Evolutionary conservation across 1,140 invertebrate species (phyloP).

Genomic region (Drosophila cardini): DNA sequence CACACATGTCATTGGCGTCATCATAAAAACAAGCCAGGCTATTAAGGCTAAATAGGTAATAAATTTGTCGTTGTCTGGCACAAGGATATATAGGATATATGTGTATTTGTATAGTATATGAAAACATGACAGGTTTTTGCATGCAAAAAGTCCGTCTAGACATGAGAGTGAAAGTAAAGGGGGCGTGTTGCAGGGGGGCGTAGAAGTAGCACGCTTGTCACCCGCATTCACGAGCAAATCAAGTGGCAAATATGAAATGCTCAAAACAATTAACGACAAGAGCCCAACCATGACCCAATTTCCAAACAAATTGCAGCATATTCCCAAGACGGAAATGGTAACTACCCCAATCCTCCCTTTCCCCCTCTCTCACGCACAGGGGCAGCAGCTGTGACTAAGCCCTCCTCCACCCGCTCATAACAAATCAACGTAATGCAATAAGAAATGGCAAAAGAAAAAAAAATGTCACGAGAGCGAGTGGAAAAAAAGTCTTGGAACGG

Average conservation of each 20-base stretch:
- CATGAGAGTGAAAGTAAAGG: constrained; percentile 3
- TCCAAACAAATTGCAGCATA: constrained; percentile 39
- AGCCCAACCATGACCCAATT: constrained; percentile 35
- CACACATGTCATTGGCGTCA: constrained; percentile 53
- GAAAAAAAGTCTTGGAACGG: constrained; percentile 59
- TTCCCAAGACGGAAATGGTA: constrained; percentile 24
- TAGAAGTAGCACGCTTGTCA: background rate
- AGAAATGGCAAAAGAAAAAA: constrained; percentile 38
- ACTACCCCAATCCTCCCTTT: background rate
- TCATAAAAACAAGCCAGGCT: constrained; percentile 78
- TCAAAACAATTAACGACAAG: constrained; percentile 42
- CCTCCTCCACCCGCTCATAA: constrained; percentile 7
- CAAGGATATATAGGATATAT: constrained; percentile 52
- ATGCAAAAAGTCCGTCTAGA: constrained; percentile 58
- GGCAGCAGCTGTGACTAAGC: constrained; percentile 26
- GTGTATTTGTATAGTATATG: background rate
- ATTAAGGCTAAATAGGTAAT: constrained; percentile 83
- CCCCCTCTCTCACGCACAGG: background rate
- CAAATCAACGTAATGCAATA: constrained; percentile 67
- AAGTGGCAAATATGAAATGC: constrained; percentile 54
- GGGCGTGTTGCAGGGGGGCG: background rate
- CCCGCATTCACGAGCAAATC: constrained; percentile 44
- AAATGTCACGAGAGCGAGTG: constrained; percentile 10
- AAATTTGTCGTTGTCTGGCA: constrained; percentile 76
- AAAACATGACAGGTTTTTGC: constrained; percentile 60